A percentile compares a stretch with the other conserved stretches of the same genome.
These are phyloP conservation scores for Timema podura DNA, from an alignment of 2,888 invertebrate species.

Conservation along the genomic window DNA sequence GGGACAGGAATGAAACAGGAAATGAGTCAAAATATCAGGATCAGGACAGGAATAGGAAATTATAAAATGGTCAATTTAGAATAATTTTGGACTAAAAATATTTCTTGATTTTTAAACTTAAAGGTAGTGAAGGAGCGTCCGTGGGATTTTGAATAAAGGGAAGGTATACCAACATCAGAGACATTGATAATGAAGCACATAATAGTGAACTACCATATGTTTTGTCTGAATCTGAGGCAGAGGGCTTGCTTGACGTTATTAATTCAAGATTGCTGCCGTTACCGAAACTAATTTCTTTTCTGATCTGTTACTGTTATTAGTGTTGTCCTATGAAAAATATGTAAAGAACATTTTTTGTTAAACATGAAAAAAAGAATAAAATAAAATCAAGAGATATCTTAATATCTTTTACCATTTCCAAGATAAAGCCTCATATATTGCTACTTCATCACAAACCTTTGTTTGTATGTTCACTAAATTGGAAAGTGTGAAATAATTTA, in stretches of 20 bases:
- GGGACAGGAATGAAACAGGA: no score
- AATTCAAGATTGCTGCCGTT: neutral
- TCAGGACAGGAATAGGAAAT: no score
- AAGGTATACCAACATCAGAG: neutral
- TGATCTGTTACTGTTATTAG: neutral
- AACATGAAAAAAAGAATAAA: neutral
- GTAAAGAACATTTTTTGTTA: neutral
- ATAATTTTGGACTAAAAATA: no score
- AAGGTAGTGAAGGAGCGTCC: no score
- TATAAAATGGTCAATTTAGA: no score
- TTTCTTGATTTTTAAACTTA: no score
- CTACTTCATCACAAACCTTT: neutral
- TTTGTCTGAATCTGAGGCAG: neutral
- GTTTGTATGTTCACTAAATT: neutral
- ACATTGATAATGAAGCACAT: neutral
- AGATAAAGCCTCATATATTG: neutral
- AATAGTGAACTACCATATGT: neutral
- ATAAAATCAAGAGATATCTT: neutral
- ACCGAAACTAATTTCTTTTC: neutral
- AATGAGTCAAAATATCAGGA: no score
- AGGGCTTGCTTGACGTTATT: neutral
- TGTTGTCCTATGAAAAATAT: neutral
- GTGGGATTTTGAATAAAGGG: conserved; percentile 3
- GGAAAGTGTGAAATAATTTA: neutral
- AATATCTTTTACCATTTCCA: neutral